Base-by-base conservation (phyloP, 2,113 vertebrate genomes). In the Catharus minimus region DNA sequence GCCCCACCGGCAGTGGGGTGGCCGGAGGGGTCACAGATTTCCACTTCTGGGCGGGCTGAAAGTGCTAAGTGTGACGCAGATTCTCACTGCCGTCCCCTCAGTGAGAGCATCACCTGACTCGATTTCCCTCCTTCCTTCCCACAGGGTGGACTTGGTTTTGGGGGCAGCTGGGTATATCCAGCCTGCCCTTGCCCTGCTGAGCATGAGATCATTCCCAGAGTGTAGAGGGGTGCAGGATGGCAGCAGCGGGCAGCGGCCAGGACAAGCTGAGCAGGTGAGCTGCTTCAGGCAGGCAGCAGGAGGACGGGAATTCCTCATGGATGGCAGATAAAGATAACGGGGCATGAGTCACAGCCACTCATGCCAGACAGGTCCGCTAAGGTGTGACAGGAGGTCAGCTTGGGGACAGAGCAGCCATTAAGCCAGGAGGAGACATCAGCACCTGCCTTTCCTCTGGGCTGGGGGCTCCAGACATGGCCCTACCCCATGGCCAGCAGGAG, bases 191-290 rank as follows among this genome's bases (percentile, higher is more conserved):
- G 2, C 38, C 38, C 69, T 1, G 1, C 33, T 1, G 22, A 69
- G 38, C 6, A 0, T 1, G 11, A 66, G 28, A 26, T 46, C 60
- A 66, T n/a, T 32, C 27, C 60, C 60, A 53, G 38, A 47, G 38
- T 0, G 3, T 6, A 71, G 28, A 66, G 33, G 15, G 41, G 8
- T 16, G 1, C 0, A 6, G 55, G 58, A 39, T 5, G 1, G 65
- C 13, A 10, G 49, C 32, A 43, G 32, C 0, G 0, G 23, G 49
- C 32, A 43, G 32, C 0, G 0, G 23, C 32, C 5, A 2, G 56
- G 22, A 24, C 0, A 2, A 67, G 68, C 43, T 2, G 3, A 52
- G 74, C 30, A 15, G 38, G 13, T 0, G 0, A 65, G 24, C 41
- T 38, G 41, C 36, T 27, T 50, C 50, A n/a, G 6, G 2, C 5